Evolutionary conservation across 2,797 vertebrate species (phyloP).

Genomic region (Eulemur albifrons): DNA sequence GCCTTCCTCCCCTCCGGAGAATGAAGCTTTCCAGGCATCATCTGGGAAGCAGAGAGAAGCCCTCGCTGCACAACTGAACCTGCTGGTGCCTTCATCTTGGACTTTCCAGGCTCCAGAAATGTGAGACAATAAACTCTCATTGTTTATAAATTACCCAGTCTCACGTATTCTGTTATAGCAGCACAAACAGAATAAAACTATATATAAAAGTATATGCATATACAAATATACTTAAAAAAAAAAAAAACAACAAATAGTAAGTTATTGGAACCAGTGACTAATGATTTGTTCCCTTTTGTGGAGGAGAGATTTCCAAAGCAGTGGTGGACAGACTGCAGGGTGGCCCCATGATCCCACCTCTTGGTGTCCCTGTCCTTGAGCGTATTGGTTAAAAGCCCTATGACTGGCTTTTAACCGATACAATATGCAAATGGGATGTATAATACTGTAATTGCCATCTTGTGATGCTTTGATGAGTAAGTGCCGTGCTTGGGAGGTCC

Average conservation of each 20-base stretch:
- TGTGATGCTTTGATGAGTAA: background rate
- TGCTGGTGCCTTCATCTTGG: background rate
- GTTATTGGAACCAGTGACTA: background rate
- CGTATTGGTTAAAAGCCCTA: too few relatives aligned
- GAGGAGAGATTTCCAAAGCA: background rate
- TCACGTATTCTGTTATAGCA: background rate
- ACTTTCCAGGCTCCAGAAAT: background rate
- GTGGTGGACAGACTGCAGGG: background rate
- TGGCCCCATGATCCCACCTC: background rate
- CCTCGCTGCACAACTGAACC: background rate
- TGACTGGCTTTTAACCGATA: background rate
- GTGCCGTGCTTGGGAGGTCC: accelerated
- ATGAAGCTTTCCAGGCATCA: background rate
- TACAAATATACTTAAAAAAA: background rate
- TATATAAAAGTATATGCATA: too few relatives aligned
- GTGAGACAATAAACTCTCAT: background rate
- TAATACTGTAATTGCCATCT: background rate
- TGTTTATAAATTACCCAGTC: background rate
- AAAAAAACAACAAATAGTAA: background rate
- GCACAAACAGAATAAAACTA: background rate
- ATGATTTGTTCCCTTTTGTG: background rate
- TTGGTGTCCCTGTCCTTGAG: background rate
- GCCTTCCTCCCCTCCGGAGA: background rate
- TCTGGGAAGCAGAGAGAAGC: background rate
- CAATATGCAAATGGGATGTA: background rate